These are phyloP conservation scores for Zoanthus sociatus DNA, from an alignment of 92 coral and sea anemone species.

Conservation along the genomic window DNA sequence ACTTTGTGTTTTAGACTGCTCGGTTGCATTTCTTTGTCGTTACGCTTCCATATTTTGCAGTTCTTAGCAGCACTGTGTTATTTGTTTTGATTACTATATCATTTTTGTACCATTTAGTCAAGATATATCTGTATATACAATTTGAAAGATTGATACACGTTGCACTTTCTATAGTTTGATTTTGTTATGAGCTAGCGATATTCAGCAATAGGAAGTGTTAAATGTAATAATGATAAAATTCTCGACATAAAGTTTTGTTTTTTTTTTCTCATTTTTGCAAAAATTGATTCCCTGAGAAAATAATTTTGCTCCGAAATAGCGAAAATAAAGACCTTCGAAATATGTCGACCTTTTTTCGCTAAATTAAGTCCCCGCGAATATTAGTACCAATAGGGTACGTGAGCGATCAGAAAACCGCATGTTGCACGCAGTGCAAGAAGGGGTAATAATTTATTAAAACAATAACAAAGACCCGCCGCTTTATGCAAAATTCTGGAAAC, in stretches of 20 bases:
- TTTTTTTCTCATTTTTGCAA: not conserved
- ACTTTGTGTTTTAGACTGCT: not conserved
- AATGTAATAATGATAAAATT: not conserved
- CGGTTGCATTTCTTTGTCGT: constrained; percentile 53
- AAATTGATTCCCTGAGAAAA: not conserved
- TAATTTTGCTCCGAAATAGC: constrained; percentile 11
- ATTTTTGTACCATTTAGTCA: constrained; percentile 36
- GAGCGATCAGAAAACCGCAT: no score
- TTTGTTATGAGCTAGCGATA: no score
- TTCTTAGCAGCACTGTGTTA: not conserved
- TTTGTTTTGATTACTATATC: constrained; percentile 39
- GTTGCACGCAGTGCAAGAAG: no score
- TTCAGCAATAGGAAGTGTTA: not conserved
- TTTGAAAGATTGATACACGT: not conserved
- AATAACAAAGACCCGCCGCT: no score
- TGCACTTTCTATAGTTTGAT: constrained; percentile 17
- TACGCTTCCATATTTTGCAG: constrained; percentile 5
- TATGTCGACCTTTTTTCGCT: not conserved
- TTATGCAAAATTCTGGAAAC: no score
- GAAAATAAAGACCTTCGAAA: constrained; percentile 30
- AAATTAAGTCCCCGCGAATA: no score
- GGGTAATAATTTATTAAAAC: no score
- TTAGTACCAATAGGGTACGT: no score
- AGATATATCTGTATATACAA: constrained; percentile 4
- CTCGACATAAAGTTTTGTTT: no score